Conservation (phyloP, 2,888 invertebrate genomes). For the Capitulum mitella region DNA sequence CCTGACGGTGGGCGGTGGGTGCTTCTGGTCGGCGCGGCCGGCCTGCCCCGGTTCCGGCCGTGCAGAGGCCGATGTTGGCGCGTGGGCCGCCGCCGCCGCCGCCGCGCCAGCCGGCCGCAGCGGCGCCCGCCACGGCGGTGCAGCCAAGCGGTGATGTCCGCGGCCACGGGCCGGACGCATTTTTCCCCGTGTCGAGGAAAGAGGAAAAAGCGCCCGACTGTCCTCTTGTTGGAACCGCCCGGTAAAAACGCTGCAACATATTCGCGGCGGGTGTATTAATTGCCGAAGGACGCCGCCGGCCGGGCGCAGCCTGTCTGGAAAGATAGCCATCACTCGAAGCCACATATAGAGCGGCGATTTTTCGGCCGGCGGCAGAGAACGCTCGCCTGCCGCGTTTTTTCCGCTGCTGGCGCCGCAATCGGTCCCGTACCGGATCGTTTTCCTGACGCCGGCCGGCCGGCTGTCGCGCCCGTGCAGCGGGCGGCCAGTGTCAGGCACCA, state of each 20-base stretch:
- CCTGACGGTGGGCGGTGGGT: too few species aligned
- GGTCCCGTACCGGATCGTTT: too few species aligned
- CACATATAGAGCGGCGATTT: neutral
- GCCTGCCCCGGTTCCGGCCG: too few species aligned
- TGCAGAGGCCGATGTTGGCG: too few species aligned
- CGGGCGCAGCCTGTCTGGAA: too few species aligned
- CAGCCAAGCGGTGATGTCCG: neutral
- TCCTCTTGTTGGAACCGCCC: neutral
- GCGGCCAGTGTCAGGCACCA: neutral
- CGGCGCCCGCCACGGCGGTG: too few species aligned
- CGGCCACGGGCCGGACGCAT: neutral
- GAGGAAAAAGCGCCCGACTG: neutral
- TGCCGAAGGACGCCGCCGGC: neutral
- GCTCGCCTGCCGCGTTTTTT: too few species aligned
- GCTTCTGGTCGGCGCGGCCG: too few species aligned
- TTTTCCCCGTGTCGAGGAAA: slow-evolving; percentile 2
- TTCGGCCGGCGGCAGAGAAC: neutral
- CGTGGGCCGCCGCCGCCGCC: too few species aligned
- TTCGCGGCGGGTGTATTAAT: neutral
- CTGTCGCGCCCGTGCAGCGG: neutral
- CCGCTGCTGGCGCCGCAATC: too few species aligned
- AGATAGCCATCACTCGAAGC: neutral
- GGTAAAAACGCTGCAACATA: neutral
- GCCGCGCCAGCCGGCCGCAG: too few species aligned
- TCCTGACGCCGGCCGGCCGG: too few species aligned